Evolutionary conservation across 2,888 invertebrate genomes (phyloP).

Genomic region (Drosophila flavopinicola): DNA sequence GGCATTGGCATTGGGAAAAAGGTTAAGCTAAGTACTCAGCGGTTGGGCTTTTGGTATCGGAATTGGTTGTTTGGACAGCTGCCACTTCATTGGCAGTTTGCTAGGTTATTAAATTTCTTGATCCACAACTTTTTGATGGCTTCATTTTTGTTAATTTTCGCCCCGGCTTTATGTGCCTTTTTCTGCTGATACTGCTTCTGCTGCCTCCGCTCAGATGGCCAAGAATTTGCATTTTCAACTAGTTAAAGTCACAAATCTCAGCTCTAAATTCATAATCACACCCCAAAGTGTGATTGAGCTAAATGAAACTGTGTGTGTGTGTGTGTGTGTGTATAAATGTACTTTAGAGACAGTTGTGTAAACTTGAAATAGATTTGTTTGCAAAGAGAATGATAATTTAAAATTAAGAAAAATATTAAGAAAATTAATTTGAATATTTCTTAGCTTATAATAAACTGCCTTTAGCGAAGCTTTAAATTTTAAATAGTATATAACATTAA

Average conservation of each 20-base stretch:
- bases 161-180: conserved; percentile 21
- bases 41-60: conserved; percentile 40
- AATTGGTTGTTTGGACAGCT: conserved; percentile 74
- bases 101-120: conserved; percentile 71
- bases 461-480: no score
- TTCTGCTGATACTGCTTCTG: conserved; percentile 10
- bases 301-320: conserved; percentile 46
- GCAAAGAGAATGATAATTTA: no score
- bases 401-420: no score
- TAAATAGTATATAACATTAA: no score
- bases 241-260: conserved; percentile 66
- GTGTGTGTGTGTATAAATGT: conserved; percentile 8
- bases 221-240: conserved; percentile 63
- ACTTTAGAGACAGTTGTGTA: neutral
- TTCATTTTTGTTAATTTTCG: conserved; percentile 53
- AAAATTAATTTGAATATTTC: no score
- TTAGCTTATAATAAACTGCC: no score
- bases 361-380: conserved; percentile 2
- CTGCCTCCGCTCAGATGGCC: no score
- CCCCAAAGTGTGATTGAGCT: conserved; percentile 67
- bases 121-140: conserved; percentile 70
- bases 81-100: conserved; percentile 72
- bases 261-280: conserved; percentile 71
- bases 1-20: no score
- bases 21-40: conserved; percentile 65